Conservation (phyloP, 2,113 vertebrate genomes). For the Microtus richardsoni region DNA sequence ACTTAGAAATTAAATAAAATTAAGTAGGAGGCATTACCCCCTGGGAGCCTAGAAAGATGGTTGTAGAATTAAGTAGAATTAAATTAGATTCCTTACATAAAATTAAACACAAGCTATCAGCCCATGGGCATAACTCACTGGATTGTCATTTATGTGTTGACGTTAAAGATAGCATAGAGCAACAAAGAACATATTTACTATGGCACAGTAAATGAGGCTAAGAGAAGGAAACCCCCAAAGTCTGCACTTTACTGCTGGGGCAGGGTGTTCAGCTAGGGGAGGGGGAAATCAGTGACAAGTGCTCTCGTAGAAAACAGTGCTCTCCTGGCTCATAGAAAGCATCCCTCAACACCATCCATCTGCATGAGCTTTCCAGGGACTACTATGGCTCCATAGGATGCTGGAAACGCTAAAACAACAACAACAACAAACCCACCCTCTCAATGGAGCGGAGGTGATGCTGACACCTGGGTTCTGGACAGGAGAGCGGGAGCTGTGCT, state of each 20-base stretch:
- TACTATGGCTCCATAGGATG: background rate
- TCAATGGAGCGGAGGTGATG: background rate
- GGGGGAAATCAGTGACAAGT: background rate
- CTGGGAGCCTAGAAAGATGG: slow-evolving; percentile 60
- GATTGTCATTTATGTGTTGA: slow-evolving; percentile 52
- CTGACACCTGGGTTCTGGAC: background rate
- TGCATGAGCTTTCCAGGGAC: background rate
- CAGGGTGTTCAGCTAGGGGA: background rate
- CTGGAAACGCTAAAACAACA: background rate
- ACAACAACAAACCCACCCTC: background rate
- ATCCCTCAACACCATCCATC: background rate
- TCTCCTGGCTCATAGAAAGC: background rate
- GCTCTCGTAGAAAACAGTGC: background rate
- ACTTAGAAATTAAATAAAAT: slow-evolving; percentile 70
- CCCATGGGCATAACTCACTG: slow-evolving; percentile 25
- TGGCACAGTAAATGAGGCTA: background rate
- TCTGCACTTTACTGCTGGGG: background rate
- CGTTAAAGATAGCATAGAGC: slow-evolving; percentile 3
- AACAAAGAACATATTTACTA: slow-evolving; percentile 27
- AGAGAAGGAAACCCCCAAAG: background rate
- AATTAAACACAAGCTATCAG: slow-evolving; percentile 48
- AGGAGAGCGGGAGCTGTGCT: background rate
- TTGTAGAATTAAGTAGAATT: slow-evolving; percentile 64
- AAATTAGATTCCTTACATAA: slow-evolving; percentile 67
- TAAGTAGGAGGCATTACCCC: slow-evolving; percentile 3